These are phyloP conservation scores for Hirundo rustica DNA, from an alignment of 2,797 vertebrate species.

Conservation along the genomic window DNA sequence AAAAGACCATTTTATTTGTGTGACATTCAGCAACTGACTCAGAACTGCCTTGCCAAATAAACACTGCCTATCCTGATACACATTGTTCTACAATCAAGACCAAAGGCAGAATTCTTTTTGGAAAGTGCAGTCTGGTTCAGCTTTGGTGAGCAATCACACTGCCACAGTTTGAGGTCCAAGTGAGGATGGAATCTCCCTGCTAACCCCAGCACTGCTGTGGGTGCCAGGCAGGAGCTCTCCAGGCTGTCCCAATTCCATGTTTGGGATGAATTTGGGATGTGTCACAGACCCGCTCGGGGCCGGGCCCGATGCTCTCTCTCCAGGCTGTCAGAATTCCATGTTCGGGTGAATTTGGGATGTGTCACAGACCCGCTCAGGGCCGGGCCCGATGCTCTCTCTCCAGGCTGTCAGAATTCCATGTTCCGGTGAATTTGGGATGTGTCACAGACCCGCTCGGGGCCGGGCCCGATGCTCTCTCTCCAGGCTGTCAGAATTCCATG, in stretches of 20 bases:
- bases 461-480: too few relatives aligned
- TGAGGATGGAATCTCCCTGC: not conserved
- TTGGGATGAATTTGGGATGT: not conserved
- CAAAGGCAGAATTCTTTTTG: not conserved
- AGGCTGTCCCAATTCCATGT: not conserved
- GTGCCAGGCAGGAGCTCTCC: not conserved
- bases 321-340: too few relatives aligned
- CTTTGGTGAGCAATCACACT: not conserved
- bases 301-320: too few relatives aligned
- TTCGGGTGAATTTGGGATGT: too few relatives aligned
- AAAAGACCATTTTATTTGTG: not conserved
- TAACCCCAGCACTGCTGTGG: rapidly evolving
- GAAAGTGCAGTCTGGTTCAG: not conserved
- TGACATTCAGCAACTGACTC: not conserved
- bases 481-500: too few relatives aligned
- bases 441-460: too few relatives aligned
- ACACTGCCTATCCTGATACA: too few relatives aligned
- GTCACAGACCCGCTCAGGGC: too few relatives aligned
- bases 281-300: too few relatives aligned
- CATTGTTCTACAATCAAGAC: not conserved
- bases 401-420: too few relatives aligned
- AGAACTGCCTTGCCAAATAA: not conserved
- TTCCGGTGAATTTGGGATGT: too few relatives aligned
- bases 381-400: too few relatives aligned
- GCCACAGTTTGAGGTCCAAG: not conserved